phyloP scores from a whole-genome alignment of 92 coral and sea anemone species.

The Parazoanthus darwini region DNA sequence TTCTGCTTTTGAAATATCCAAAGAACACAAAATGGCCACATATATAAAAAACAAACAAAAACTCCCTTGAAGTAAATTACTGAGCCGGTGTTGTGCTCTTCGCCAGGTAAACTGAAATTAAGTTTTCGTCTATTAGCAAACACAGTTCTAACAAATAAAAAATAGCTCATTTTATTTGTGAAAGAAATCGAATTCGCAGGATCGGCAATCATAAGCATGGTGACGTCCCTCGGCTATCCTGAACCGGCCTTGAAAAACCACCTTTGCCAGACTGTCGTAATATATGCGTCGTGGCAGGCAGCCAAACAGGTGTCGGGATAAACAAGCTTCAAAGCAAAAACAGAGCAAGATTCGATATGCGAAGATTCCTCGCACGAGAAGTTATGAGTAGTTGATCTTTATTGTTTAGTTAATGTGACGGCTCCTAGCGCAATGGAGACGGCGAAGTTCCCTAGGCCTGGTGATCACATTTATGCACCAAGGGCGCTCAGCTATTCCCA shows the following conservation, averaged over 20 bases:
- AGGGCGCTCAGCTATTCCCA: conserved; percentile 81
- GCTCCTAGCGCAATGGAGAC: conserved; percentile 31
- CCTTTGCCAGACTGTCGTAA: neutral
- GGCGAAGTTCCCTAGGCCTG: conserved; percentile 41
- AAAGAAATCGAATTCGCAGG: too few relatives aligned
- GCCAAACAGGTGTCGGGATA: conserved; percentile 25
- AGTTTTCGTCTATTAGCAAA: neutral
- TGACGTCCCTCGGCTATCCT: neutral
- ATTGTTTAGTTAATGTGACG: conserved; percentile 12
- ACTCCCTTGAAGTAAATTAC: neutral
- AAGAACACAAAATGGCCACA: neutral
- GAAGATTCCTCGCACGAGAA: neutral
- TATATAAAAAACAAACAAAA: neutral
- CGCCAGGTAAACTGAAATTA: neutral
- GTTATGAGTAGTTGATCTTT: neutral
- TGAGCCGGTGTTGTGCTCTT: neutral
- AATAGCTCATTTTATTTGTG: neutral
- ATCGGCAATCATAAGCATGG: neutral
- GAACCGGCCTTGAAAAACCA: neutral
- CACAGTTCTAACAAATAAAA: neutral
- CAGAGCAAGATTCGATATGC: neutral
- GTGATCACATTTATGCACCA: conserved; percentile 82
- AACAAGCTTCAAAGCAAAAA: conserved; percentile 5
- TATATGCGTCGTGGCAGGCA: conserved; percentile 4
- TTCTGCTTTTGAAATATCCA: neutral